These are phyloP conservation scores for Caenorhabditis angaria DNA, from an alignment of 2,888 invertebrate genomes.

Conservation along the genomic window DNA sequence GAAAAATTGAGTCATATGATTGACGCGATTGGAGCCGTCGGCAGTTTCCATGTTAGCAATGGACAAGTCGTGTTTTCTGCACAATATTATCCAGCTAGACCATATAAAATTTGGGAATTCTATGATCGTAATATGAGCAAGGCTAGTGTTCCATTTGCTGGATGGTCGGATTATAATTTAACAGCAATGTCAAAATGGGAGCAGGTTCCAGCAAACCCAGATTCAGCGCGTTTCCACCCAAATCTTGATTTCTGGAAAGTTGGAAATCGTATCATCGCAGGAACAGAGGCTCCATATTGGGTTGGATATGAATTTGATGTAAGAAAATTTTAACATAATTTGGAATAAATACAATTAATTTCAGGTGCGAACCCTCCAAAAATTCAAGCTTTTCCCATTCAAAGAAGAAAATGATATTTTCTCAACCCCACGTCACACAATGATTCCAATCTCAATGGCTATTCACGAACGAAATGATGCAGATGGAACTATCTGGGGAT, in stretches of 20 bases:
- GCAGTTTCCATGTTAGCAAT: slow-evolving; percentile 68
- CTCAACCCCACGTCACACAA: slow-evolving; percentile 62
- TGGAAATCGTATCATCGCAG: slow-evolving; percentile 63
- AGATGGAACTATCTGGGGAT: slow-evolving; percentile 71
- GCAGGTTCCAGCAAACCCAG: slow-evolving; percentile 60
- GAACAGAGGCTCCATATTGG: slow-evolving; percentile 72
- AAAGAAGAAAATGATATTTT: slow-evolving; percentile 71
- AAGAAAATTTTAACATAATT: slow-evolving; percentile 10
- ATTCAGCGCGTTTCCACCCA: slow-evolving; percentile 69
- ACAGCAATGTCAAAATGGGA: slow-evolving; percentile 71
- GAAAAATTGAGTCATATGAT: slow-evolving; percentile 71
- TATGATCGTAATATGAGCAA: slow-evolving; percentile 71
- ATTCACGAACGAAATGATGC: slow-evolving; percentile 68
- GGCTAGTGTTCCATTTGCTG: slow-evolving; percentile 68
- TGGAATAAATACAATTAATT: background rate
- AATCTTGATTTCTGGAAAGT: slow-evolving; percentile 72
- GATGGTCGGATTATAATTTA: slow-evolving; percentile 71
- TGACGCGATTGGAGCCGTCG: slow-evolving; percentile 71
- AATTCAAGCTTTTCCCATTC: slow-evolving; percentile 71
- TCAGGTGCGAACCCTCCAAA: slow-evolving; percentile 63
- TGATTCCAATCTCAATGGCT: slow-evolving; percentile 72
- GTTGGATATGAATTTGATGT: slow-evolving; percentile 72
- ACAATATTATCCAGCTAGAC: slow-evolving; percentile 70
- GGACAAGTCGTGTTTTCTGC: slow-evolving; percentile 71
- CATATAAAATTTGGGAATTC: slow-evolving; percentile 72